phyloP scores from a whole-genome alignment of 2,797 vertebrate genomes.

The Myotis findleyi region DNA sequence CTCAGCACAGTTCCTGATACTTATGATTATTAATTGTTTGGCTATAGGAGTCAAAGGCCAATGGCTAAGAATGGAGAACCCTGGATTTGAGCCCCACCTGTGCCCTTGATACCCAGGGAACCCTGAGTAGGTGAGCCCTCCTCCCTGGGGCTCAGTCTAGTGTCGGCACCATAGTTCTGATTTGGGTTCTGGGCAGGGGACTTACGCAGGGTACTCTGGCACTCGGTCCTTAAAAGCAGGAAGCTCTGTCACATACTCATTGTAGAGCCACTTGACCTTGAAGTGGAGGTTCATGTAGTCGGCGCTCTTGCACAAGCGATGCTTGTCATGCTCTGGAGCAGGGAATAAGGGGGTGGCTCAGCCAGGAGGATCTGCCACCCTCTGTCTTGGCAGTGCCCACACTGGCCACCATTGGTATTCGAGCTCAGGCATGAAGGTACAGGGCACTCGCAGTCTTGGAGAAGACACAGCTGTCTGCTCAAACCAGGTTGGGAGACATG shows the following conservation, averaged over 20 bases:
- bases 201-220: conserved; percentile 98
- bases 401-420: not conserved
- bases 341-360: not conserved
- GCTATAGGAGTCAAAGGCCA: not conserved
- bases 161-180: not conserved
- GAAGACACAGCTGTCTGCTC: not conserved
- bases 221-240: conserved; percentile 97
- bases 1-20: not conserved
- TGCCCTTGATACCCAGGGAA: not conserved
- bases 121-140: not conserved
- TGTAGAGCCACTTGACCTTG: conserved; percentile 99
- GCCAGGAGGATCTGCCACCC: not conserved
- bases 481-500: not conserved
- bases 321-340: conserved; percentile 96
- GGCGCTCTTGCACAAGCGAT: conserved; percentile 97
- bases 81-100: not conserved
- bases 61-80: not conserved
- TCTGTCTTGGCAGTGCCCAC: not conserved
- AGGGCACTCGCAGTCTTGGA: not conserved
- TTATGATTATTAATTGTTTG: not conserved
- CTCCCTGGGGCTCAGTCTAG: not conserved
- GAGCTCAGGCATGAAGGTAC: not conserved
- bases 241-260: conserved; percentile 98
- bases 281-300: conserved; percentile 99
- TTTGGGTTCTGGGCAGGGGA: conserved; percentile 41